Base-by-base conservation (phyloP, 2,888 invertebrate species). In the Seladonia tumulorum region DNA sequence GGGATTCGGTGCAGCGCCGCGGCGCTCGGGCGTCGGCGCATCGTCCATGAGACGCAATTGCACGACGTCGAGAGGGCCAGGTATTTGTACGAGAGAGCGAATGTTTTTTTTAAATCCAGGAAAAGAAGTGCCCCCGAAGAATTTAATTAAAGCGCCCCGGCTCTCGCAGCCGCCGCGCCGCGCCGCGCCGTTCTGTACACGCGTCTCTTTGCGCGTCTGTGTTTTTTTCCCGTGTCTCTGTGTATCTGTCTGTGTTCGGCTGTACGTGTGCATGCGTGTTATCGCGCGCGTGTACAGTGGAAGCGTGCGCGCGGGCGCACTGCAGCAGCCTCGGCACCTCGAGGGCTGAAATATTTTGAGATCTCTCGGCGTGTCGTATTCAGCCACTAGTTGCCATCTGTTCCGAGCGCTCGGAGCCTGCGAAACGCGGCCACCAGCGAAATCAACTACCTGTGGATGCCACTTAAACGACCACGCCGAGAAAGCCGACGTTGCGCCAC, bases 391-490 rank as follows among this genome's bases (percentile, higher is more conserved):
- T 92, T 91, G 91, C 92, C 84, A 90, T 91, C 89, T 79, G 87
- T 80, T 86, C 87, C 85, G 74, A 73, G 47, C 57, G 80, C 72
- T 85, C 89, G 88, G 90, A 89, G 87, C 75, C 88, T 87, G 81
- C 90, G 91, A 91, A 92, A 91, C 90, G 90, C 92, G 90, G 88
- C 90, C 90, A 90, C 90, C 90, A 89, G 91, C 89, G 88, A 92
- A 93, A 92, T 93, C 93, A 93, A 93, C 93, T 93, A 93, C 93
- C 93, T 93, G 93, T 93, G 93, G 93, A 93, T 93, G 88, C 91
- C 90, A 91, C 91, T 92, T 91, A 91, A 89, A 84, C 85, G 86
- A 89, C 82, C 87, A 75, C 74, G 76, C 74, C 71, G 79, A 22
- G 68, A 78, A 53, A 74, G 60, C 53, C 87, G 68, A 66, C 35